A percentile compares a stretch with the other conserved stretches of the same genome.
Evolutionary conservation across 2,797 vertebrate genomes (phyloP).

Genomic region (Avahi laniger): DNA sequence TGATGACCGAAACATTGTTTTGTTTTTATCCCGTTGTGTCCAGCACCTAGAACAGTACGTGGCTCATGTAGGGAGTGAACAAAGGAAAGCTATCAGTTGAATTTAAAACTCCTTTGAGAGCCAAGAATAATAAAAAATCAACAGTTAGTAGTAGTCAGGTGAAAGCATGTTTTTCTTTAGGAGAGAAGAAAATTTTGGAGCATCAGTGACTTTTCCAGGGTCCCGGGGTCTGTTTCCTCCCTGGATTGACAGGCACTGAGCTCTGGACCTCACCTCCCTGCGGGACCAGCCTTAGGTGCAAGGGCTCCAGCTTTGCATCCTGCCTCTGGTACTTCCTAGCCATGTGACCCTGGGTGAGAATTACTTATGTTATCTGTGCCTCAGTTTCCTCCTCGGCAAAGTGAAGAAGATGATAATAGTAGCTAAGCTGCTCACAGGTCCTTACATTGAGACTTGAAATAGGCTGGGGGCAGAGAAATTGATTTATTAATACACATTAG

Average conservation of each 20-base stretch:
- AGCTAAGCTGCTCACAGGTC: neutral
- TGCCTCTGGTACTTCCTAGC: neutral
- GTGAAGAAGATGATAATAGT: neutral
- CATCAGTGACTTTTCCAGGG: neutral
- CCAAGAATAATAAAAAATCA: neutral
- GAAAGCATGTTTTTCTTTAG: neutral
- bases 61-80: neutral
- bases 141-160: neutral
- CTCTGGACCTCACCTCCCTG: neutral
- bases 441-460: neutral
- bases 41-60: neutral
- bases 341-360: neutral
- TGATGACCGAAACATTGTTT: rapidly evolving
- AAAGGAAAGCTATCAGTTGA: neutral
- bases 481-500: rapidly evolving
- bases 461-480: neutral
- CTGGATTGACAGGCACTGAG: neutral
- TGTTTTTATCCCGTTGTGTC: neutral
- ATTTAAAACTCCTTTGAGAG: neutral
- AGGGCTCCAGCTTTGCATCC: neutral
- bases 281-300: neutral
- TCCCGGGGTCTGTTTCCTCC: neutral
- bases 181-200: neutral
- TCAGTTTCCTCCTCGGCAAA: neutral
- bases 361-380: neutral